Evolutionary conservation across 2,888 invertebrate genomes (phyloP), one percentile per base, ranked within the genome.

Genomic region (Homarus gammarus): DNA sequence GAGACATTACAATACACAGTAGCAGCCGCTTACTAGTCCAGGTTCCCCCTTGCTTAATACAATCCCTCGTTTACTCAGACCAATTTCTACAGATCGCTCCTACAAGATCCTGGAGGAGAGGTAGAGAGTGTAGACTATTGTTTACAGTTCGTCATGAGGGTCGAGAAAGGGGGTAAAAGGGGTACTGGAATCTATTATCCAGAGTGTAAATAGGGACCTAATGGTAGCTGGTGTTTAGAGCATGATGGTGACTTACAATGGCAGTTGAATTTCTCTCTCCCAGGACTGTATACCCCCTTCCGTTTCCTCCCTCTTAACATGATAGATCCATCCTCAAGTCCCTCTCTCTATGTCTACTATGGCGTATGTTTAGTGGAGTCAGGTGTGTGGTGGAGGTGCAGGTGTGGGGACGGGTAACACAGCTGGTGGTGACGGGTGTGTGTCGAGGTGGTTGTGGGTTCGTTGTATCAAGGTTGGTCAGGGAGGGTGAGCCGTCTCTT

Each of bases 1-100:
- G 81, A 40, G 64, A 81, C 81, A 81, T 81, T 81, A 81, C 81
- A 81, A 64, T 81, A 61, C 81, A 81, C 81, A 81, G 81, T 81
- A 64, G 56, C 81, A 81, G 40, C 81, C 79, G 79, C 36, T 56
- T 79, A 79, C 33, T 33, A 31, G 27, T 36, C 27, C 73, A 38
- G 22, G 36, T 36, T 36, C 36, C 36, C 36, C 36, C 36, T 22
- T 75, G 75, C 31, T 44, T 75, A 75, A 31, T 75, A 64, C 64
- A 64, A 22, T 38, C 75, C 27, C 8, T 33, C 75, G 75, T 40
- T 36, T 44, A n/a, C 49, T 75, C n/a, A n/a, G 40, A 15, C 49
- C 75, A 15, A 31, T 44, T 12, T 27, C 10, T 31, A 27, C 22
- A 15, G 75, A 75, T 75, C 38, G 31, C 18, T 38, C 73, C 38